phyloP scores from a whole-genome alignment of 2,888 invertebrate species.

The Mythimna pallens region DNA sequence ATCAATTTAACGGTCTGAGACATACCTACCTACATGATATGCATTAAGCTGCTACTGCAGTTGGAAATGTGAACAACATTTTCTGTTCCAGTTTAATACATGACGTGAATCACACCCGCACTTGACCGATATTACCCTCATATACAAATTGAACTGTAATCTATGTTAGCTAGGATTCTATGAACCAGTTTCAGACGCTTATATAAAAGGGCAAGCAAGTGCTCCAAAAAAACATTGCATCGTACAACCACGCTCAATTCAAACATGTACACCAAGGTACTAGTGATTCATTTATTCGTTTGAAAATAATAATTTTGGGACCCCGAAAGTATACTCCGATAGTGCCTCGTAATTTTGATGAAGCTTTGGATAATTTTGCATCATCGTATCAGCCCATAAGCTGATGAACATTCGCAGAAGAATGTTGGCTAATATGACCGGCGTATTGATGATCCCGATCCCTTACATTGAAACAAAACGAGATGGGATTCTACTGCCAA shows the following conservation, averaged over 20 bases:
- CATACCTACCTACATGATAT: constrained; percentile 15
- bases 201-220: constrained; percentile 85
- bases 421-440: background rate
- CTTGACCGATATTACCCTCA: constrained; percentile 51
- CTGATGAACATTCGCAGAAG: no score
- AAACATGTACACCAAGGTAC: constrained; percentile 88
- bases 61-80: constrained; percentile 49
- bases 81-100: constrained; percentile 32
- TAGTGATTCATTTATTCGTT: constrained; percentile 7
- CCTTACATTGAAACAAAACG: background rate
- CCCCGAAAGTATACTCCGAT: background rate
- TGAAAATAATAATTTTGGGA: constrained; percentile 5
- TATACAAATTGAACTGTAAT: constrained; percentile 56
- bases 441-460: background rate
- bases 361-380: background rate
- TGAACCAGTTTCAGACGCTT: constrained; percentile 78
- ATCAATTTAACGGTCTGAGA: constrained; percentile 13
- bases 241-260: constrained; percentile 77
- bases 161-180: constrained; percentile 64
- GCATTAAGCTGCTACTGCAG: constrained; percentile 16
- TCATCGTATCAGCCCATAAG: background rate
- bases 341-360: background rate
- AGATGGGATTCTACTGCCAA: background rate
- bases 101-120: constrained; percentile 27
- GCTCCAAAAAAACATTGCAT: constrained; percentile 82